A percentile compares a stretch with the other conserved stretches of the same genome.
phyloP scores from a whole-genome alignment of 1,140 invertebrate species.

The Diploscapter pachys region DNA sequence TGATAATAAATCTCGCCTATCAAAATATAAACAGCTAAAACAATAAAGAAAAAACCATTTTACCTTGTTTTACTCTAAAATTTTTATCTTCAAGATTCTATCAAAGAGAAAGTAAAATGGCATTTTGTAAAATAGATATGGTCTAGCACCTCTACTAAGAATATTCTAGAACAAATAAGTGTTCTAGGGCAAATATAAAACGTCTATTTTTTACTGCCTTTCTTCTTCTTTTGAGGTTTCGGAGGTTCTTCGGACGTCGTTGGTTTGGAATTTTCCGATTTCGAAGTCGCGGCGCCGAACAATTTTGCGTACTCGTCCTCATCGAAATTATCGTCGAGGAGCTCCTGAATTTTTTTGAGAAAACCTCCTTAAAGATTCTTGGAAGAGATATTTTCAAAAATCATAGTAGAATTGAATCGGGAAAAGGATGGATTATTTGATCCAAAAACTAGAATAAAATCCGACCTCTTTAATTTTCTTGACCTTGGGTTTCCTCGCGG shows the following conservation, averaged over 20 bases:
- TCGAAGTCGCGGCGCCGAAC: conserved; percentile 9
- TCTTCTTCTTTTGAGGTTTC: conserved; percentile 20
- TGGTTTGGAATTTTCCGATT: neutral
- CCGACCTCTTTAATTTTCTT: conserved; percentile 39
- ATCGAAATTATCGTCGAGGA: conserved; percentile 50
- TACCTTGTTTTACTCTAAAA: too few relatives aligned
- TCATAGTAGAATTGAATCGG: neutral
- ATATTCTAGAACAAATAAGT: too few relatives aligned
- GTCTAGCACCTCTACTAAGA: too few relatives aligned
- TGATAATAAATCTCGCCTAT: too few relatives aligned
- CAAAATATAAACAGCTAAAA: too few relatives aligned
- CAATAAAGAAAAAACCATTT: too few relatives aligned
- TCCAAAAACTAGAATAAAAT: neutral
- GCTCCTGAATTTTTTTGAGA: conserved; percentile 30
- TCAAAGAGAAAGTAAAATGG: too few relatives aligned
- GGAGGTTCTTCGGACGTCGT: neutral
- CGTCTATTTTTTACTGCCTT: neutral
- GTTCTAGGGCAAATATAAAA: neutral
- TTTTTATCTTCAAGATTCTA: too few relatives aligned
- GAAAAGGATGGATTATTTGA: neutral
- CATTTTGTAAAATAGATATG: too few relatives aligned
- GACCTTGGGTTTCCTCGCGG: conserved; percentile 47
- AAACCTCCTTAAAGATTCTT: neutral
- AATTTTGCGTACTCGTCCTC: conserved; percentile 39
- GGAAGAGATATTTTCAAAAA: neutral